These are phyloP conservation scores for Tenthredo scrophulariae DNA, from an alignment of 2,888 invertebrate genomes.

Conservation along the genomic window DNA sequence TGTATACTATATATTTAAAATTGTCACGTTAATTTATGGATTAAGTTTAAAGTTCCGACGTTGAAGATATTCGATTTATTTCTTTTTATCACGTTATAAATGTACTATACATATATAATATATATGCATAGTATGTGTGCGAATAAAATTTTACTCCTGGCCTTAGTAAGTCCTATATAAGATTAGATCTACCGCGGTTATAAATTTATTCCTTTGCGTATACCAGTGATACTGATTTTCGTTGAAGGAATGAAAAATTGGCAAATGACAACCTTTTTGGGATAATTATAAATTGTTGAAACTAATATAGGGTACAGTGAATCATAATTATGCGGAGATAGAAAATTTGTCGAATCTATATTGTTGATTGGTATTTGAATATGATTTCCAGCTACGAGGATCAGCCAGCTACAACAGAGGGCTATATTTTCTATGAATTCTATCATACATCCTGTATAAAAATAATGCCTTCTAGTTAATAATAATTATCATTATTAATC, in stretches of 20 bases:
- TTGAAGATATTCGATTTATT: neutral
- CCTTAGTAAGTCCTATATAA: neutral
- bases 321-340: neutral
- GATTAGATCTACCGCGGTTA: neutral
- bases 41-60: neutral
- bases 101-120: neutral
- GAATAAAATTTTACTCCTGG: neutral
- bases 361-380: neutral
- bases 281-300: no score
- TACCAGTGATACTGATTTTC: no score
- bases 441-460: neutral
- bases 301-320: no score
- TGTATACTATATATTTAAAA: neutral
- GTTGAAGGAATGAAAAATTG: no score
- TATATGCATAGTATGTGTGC: no score
- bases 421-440: neutral
- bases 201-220: no score
- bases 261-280: no score
- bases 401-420: neutral
- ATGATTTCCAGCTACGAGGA: neutral
- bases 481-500: neutral
- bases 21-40: neutral
- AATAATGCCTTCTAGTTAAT: neutral
- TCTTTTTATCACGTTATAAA: neutral
- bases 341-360: neutral